These are phyloP conservation scores for Apocrypta bakeri DNA, from an alignment of 1,140 invertebrate genomes.

Conservation along the genomic window DNA sequence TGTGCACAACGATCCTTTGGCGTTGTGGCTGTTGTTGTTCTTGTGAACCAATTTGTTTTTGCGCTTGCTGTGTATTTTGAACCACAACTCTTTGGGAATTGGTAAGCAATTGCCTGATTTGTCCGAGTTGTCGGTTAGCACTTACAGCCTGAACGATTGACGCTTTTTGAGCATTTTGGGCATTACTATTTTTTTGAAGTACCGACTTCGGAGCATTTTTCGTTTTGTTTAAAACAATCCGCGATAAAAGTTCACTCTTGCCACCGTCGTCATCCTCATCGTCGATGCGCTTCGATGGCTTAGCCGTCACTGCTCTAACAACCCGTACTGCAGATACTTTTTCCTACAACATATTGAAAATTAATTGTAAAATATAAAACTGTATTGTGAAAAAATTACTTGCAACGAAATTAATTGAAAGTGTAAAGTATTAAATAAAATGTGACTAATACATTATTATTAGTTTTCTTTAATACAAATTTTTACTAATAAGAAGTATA, in stretches of 20 bases:
- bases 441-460: too few relatives aligned
- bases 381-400: too few relatives aligned
- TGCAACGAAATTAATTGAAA: neutral
- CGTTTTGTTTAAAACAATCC: slow-evolving; percentile 31
- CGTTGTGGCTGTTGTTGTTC: slow-evolving; percentile 54
- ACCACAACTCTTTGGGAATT: slow-evolving; percentile 44
- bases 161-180: slow-evolving; percentile 26
- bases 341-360: slow-evolving; percentile 54
- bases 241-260: slow-evolving; percentile 38
- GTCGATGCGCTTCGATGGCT: slow-evolving; percentile 51
- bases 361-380: neutral
- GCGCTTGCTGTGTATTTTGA: slow-evolving; percentile 27
- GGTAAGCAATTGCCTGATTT: slow-evolving; percentile 46
- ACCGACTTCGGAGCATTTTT: slow-evolving; percentile 20
- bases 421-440: neutral
- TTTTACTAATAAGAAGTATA: too few relatives aligned
- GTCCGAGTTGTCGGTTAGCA: slow-evolving; percentile 38
- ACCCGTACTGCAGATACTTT: slow-evolving; percentile 60
- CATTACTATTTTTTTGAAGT: slow-evolving; percentile 7
- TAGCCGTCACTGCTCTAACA: slow-evolving; percentile 59
- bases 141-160: slow-evolving; percentile 6
- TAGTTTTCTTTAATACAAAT: too few relatives aligned
- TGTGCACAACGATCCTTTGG: slow-evolving; percentile 71
- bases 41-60: slow-evolving; percentile 16
- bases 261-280: slow-evolving; percentile 39